A percentile compares a stretch with the other conserved stretches of the same genome.
These are phyloP conservation scores for Euclidia mi DNA, from an alignment of 2,888 invertebrate species.

Conservation along the genomic window DNA sequence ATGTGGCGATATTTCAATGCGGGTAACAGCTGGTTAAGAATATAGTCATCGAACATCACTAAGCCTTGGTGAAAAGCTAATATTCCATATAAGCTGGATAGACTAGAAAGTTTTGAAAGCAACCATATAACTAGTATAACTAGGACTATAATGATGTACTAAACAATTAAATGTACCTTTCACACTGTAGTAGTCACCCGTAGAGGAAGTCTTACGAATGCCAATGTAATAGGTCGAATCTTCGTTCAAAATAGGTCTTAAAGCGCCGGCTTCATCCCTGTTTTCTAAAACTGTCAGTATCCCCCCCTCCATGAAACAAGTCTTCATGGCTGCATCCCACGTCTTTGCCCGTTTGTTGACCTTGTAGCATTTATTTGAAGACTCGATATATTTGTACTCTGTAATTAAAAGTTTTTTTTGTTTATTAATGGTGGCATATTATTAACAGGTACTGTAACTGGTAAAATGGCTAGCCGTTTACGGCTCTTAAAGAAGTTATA, in stretches of 20 bases:
- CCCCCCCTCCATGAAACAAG: slow-evolving; percentile 59
- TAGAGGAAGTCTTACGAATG: slow-evolving; percentile 38
- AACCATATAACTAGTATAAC: too few relatives aligned
- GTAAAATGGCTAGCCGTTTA: too few relatives aligned
- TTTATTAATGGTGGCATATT: too few relatives aligned
- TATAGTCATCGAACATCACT: too few relatives aligned
- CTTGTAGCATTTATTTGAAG: slow-evolving; percentile 56
- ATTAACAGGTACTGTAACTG: too few relatives aligned
- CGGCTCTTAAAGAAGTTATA: too few relatives aligned
- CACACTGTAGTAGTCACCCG: slow-evolving; percentile 52
- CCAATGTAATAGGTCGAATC: slow-evolving; percentile 45
- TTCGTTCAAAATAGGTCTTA: slow-evolving; percentile 2
- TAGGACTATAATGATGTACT: too few relatives aligned
- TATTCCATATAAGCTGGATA: too few relatives aligned
- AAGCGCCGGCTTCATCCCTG: slow-evolving; percentile 10
- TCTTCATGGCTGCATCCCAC: slow-evolving; percentile 58
- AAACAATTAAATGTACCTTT: slow-evolving; percentile 53
- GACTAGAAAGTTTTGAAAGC: too few relatives aligned
- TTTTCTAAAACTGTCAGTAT: slow-evolving; percentile 41
- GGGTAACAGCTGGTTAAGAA: too few relatives aligned
- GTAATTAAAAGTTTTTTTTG: slow-evolving; percentile 16
- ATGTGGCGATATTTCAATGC: too few relatives aligned
- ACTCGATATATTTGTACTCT: slow-evolving; percentile 49
- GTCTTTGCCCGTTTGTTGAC: slow-evolving; percentile 42
- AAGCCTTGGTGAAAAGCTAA: too few relatives aligned